phyloP scores from a whole-genome alignment of 1,140 invertebrate species.

The Mya arenaria region DNA sequence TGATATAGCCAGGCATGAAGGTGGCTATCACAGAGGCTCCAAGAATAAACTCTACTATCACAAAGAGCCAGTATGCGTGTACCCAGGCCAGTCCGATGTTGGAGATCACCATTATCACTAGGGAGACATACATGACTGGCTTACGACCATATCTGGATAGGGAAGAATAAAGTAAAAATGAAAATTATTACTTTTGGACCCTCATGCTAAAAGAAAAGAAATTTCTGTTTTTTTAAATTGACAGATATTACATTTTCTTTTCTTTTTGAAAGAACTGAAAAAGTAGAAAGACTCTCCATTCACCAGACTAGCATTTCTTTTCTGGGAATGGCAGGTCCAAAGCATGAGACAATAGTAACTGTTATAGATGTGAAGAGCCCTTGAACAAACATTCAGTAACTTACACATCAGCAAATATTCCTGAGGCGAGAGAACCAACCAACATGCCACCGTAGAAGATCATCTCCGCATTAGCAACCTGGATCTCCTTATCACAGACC shows the following conservation, averaged over 20 bases:
- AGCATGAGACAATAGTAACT: too few relatives aligned
- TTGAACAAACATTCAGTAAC: too few relatives aligned
- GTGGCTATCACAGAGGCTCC: conserved; percentile 51
- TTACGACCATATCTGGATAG: conserved; percentile 60
- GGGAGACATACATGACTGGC: conserved; percentile 48
- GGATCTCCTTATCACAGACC: conserved; percentile 87
- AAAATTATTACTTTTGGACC: too few relatives aligned
- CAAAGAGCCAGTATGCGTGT: conserved; percentile 54
- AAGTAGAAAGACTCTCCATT: too few relatives aligned
- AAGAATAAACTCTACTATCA: conserved; percentile 57
- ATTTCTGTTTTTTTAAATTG: too few relatives aligned
- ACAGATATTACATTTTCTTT: too few relatives aligned
- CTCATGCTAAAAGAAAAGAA: too few relatives aligned
- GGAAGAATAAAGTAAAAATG: too few relatives aligned
- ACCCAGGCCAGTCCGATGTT: conserved; percentile 51
- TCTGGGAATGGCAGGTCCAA: too few relatives aligned
- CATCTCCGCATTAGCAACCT: conserved; percentile 86
- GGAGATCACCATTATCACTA: conserved; percentile 43
- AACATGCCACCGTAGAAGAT: conserved; percentile 64
- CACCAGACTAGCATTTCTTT: too few relatives aligned
- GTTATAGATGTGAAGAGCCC: too few relatives aligned
- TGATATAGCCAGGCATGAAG: conserved; percentile 60
- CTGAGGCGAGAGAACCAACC: conserved; percentile 59
- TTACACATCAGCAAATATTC: conserved; percentile 62
- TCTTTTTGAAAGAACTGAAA: too few relatives aligned